These are phyloP conservation scores for Notothenia coriiceps DNA, from an alignment of 2,113 vertebrate genomes.

Conservation along the genomic window DNA sequence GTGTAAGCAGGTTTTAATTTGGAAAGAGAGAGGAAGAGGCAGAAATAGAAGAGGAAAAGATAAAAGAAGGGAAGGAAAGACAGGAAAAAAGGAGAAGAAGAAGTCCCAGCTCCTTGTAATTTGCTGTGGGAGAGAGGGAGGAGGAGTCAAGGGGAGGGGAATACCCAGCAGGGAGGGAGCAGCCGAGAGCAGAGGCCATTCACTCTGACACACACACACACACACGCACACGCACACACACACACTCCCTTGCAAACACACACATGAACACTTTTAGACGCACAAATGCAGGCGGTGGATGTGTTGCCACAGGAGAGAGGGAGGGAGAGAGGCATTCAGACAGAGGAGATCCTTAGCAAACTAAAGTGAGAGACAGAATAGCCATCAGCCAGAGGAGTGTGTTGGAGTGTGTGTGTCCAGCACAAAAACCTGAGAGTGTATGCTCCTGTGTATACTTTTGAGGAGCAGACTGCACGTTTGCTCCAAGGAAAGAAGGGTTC, in stretches of 20 bases:
- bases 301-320: constrained; percentile 56
- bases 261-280: constrained; percentile 64
- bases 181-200: constrained; percentile 80
- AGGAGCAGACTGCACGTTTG: constrained; percentile 44
- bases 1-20: constrained; percentile 48
- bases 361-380: constrained; percentile 49
- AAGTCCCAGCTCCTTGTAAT: constrained; percentile 79
- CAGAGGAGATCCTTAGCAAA: constrained; percentile 53
- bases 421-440: constrained; percentile 40
- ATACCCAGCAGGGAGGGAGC: constrained; percentile 76
- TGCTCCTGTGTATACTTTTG: constrained; percentile 39
- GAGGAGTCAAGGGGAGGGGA: constrained; percentile 82
- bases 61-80: constrained; percentile 36
- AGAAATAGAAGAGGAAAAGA: background rate
- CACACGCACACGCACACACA: constrained; percentile 62
- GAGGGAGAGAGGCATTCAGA: constrained; percentile 37
- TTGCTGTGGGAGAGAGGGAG: constrained; percentile 69
- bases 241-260: constrained; percentile 53
- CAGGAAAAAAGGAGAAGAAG: constrained; percentile 43
- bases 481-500: constrained; percentile 41
- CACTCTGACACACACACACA: constrained; percentile 70
- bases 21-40: background rate
- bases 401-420: constrained; percentile 28
- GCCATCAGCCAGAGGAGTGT: constrained; percentile 40
- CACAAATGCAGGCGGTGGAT: constrained; percentile 66